Conservation (phyloP, 2,113 vertebrate species). For the Peromyscus polionotus region DNA sequence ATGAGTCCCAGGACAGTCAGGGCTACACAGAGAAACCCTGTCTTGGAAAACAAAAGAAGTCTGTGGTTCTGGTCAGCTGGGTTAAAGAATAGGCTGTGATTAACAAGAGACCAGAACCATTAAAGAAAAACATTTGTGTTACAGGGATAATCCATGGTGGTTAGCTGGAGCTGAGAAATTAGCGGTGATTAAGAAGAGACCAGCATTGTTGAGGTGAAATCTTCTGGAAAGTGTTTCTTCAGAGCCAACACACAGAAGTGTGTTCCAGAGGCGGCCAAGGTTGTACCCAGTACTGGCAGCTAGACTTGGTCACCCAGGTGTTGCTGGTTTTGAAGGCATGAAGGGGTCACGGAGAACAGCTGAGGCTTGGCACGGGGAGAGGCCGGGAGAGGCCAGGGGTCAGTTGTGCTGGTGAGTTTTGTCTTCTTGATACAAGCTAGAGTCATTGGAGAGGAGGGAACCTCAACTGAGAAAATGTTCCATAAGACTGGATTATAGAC, state of each 20-base stretch:
- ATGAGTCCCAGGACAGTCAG: neutral
- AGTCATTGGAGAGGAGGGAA: neutral
- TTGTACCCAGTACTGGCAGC: neutral
- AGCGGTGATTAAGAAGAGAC: neutral
- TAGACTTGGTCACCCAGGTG: neutral
- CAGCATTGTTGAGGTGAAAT: neutral
- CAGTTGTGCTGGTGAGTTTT: neutral
- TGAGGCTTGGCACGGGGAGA: neutral
- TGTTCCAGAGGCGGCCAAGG: neutral
- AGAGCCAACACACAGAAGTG: neutral
- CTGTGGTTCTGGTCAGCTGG: neutral
- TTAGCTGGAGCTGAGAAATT: neutral
- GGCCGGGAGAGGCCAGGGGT: neutral
- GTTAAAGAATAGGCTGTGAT: neutral
- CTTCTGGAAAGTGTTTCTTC: neutral
- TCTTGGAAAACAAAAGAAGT: neutral
- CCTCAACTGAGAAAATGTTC: neutral
- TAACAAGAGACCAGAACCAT: neutral
- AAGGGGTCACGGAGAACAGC: neutral
- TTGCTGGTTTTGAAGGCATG: neutral
- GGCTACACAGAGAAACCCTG: neutral
- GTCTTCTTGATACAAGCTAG: neutral
- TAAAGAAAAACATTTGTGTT: neutral
- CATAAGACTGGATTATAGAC: neutral
- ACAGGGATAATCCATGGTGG: neutral